phyloP scores from a whole-genome alignment of 2,888 invertebrate species.

The Cosmia trapezina region DNA sequence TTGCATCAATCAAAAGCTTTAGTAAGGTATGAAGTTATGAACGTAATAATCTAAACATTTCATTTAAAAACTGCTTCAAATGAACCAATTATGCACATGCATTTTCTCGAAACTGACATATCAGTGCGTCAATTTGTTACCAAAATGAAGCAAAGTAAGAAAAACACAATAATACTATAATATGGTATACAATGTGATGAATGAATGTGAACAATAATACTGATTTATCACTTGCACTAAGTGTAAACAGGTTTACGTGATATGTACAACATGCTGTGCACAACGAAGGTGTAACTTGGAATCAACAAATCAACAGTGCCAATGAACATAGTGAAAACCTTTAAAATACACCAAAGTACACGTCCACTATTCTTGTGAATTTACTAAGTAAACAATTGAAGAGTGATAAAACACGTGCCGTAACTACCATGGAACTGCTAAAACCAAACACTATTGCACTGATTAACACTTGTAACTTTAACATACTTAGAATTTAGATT shows the following conservation, averaged over 20 bases:
- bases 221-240: slow-evolving; percentile 26
- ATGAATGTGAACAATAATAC: too few species aligned
- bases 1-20: background rate
- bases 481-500: background rate
- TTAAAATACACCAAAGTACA: slow-evolving; percentile 9
- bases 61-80: background rate
- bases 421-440: background rate
- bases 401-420: slow-evolving; percentile 47
- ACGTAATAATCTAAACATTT: background rate
- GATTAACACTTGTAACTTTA: background rate
- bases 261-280: slow-evolving; percentile 44
- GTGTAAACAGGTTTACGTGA: slow-evolving; percentile 8
- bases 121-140: background rate
- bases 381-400: slow-evolving; percentile 24
- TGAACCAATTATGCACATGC: background rate
- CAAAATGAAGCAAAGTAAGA: background rate
- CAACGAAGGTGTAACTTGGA: slow-evolving; percentile 43
- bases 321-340: slow-evolving; percentile 22
- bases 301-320: background rate
- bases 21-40: background rate
- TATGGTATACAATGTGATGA: too few species aligned
- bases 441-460: background rate
- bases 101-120: background rate
- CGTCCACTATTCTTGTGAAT: slow-evolving; percentile 27
- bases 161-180: background rate